These are phyloP conservation scores for Lepidurus packardi DNA, from an alignment of 1,140 invertebrate species.

Conservation along the genomic window DNA sequence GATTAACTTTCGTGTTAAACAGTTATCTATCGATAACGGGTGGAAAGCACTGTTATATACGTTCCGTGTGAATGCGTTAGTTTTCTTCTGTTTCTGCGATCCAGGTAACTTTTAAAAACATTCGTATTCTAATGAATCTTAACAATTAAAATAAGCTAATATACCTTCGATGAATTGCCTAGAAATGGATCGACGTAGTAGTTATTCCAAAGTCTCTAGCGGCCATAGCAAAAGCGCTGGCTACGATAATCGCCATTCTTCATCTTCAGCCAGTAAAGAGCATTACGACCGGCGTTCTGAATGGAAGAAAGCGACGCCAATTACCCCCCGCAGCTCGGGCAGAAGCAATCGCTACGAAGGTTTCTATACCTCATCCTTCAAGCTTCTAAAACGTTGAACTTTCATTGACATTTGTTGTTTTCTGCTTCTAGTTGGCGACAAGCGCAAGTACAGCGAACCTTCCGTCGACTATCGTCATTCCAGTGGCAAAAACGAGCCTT, in stretches of 20 bases:
- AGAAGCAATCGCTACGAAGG: neutral
- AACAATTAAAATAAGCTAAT: no score
- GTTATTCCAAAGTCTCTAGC: conserved; percentile 14
- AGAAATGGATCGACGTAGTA: neutral
- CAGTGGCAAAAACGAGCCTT: neutral
- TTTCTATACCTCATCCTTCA: neutral
- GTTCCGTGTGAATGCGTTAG: no score
- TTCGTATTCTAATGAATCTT: no score
- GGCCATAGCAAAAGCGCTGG: neutral
- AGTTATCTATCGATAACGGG: no score
- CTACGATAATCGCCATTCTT: neutral
- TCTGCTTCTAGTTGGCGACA: neutral
- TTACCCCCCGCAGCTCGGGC: neutral
- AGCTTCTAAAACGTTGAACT: neutral
- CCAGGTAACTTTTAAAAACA: no score
- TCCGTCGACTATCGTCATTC: neutral
- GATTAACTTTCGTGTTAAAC: no score
- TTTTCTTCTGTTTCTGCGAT: no score
- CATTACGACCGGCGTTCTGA: neutral
- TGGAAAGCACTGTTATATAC: no score
- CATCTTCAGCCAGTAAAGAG: neutral
- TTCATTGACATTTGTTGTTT: neutral
- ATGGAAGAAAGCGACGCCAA: neutral
- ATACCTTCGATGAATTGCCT: neutral
- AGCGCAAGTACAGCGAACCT: neutral